A percentile compares a stretch with the other conserved stretches of the same genome.
Conservation (phyloP, 2,113 vertebrate species). For the Sander vitreus region DNA sequence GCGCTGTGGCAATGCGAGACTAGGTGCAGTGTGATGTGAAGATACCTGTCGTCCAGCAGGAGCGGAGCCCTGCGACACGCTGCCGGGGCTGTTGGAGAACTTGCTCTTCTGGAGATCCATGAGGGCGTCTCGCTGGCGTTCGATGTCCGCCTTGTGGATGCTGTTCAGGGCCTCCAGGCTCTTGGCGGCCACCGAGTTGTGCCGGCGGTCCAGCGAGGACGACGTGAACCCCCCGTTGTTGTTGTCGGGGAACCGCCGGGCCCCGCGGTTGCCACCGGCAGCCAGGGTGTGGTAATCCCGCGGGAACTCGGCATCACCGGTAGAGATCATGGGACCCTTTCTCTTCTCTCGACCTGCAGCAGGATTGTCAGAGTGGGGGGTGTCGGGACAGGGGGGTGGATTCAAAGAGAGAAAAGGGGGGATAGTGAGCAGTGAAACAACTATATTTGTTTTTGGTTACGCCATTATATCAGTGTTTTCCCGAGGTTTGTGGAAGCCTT, state of each 20-base stretch:
- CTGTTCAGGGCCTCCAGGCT: slow-evolving; percentile 95
- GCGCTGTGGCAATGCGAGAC: too few relatives aligned
- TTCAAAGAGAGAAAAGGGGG: not conserved
- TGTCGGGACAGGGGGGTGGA: too few relatives aligned
- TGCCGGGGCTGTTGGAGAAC: slow-evolving; percentile 87
- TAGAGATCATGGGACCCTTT: slow-evolving; percentile 95
- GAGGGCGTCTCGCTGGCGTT: slow-evolving; percentile 92
- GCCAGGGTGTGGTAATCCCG: slow-evolving; percentile 94
- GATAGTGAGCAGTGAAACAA: not conserved
- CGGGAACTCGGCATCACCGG: slow-evolving; percentile 96
- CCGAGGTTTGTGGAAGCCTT: too few relatives aligned
- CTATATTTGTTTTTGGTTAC: too few relatives aligned
- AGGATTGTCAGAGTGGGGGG: not conserved
- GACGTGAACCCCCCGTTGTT: slow-evolving; percentile 91
- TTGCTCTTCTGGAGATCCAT: slow-evolving; percentile 96
- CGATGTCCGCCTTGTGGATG: slow-evolving; percentile 93
- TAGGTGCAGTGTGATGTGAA: too few relatives aligned
- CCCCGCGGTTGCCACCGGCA: slow-evolving; percentile 87
- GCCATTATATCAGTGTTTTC: not conserved
- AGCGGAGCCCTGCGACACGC: slow-evolving; percentile 57
- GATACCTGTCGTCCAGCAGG: slow-evolving; percentile 69
- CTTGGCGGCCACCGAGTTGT: slow-evolving; percentile 92
- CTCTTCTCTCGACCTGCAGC: slow-evolving; percentile 91
- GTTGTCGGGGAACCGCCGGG: slow-evolving; percentile 89
- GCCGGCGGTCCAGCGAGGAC: slow-evolving; percentile 90